Evolutionary conservation across 2,888 invertebrate species (phyloP).

Genomic region (Torymus aiolomorphi): DNA sequence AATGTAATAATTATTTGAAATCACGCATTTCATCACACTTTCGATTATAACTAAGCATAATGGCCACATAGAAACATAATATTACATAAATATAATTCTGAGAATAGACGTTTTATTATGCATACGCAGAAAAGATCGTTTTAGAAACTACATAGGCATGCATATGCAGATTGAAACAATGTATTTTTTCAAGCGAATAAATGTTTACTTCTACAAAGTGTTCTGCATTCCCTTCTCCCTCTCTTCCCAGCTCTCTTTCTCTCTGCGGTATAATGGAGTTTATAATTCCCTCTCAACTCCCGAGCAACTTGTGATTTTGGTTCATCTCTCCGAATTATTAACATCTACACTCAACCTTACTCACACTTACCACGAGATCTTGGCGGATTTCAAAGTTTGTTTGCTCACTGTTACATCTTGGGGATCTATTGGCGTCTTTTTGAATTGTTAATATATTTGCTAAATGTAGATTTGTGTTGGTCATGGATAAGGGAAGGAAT

Average conservation of each 20-base stretch:
- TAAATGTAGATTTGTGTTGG: too few species aligned
- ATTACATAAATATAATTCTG: constrained; percentile 2
- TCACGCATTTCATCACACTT: too few species aligned
- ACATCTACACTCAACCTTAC: constrained; percentile 14
- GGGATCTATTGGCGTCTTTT: too few species aligned
- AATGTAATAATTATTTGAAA: too few species aligned
- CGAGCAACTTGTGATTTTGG: constrained; percentile 23
- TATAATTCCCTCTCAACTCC: constrained; percentile 17
- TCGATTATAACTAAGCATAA: too few species aligned
- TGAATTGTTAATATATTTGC: too few species aligned
- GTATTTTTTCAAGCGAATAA: constrained; percentile 16
- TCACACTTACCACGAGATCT: neutral
- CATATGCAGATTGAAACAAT: constrained; percentile 5
- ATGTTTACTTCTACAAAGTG: constrained; percentile 15
- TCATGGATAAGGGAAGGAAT: too few species aligned
- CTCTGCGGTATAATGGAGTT: constrained; percentile 4
- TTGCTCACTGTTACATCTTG: neutral
- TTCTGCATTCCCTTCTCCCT: neutral
- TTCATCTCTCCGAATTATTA: constrained; percentile 24
- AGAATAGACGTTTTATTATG: neutral
- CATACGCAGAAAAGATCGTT: neutral
- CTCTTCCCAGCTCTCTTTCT: neutral
- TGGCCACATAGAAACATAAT: too few species aligned
- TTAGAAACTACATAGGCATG: neutral
- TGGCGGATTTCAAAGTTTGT: neutral